Conservation (phyloP, 2,888 invertebrate species). For the Ennomos fuscantarius region DNA sequence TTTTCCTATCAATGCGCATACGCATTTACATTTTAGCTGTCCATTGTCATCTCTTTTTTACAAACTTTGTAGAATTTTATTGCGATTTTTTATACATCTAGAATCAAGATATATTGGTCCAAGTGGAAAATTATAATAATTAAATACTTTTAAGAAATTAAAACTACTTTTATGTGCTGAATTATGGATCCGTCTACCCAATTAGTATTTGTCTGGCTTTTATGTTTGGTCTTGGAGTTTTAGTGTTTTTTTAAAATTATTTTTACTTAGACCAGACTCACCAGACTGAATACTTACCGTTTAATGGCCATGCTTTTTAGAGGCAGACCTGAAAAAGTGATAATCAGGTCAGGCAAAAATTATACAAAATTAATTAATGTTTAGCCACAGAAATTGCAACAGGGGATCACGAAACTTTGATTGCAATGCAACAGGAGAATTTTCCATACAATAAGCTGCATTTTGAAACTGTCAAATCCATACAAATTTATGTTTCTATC, state of each 20-base stretch:
- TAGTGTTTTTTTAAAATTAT: conserved; percentile 29
- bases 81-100: conserved; percentile 22
- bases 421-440: too few relatives aligned
- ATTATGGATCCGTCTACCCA: conserved; percentile 21
- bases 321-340: conserved; percentile 34
- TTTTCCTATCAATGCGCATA: conserved; percentile 36
- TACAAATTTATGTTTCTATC: too few relatives aligned
- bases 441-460: too few relatives aligned
- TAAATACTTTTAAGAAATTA: conserved; percentile 40
- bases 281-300: conserved; percentile 54
- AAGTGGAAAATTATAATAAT: conserved; percentile 48
- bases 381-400: too few relatives aligned
- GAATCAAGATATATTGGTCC: conserved; percentile 53
- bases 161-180: conserved; percentile 39
- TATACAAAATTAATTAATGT: too few relatives aligned
- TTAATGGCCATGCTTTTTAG: conserved; percentile 50
- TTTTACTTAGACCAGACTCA: conserved; percentile 45
- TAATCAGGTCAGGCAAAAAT: not conserved
- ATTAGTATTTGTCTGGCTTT: conserved; percentile 44
- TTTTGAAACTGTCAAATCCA: too few relatives aligned
- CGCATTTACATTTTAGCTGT: conserved; percentile 44
- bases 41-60: conserved; percentile 16
- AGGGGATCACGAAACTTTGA: too few relatives aligned
- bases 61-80: conserved; percentile 16
- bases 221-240: conserved; percentile 38